Conservation (phyloP, 2,797 vertebrate genomes). For the Darevskia mixta region DNA sequence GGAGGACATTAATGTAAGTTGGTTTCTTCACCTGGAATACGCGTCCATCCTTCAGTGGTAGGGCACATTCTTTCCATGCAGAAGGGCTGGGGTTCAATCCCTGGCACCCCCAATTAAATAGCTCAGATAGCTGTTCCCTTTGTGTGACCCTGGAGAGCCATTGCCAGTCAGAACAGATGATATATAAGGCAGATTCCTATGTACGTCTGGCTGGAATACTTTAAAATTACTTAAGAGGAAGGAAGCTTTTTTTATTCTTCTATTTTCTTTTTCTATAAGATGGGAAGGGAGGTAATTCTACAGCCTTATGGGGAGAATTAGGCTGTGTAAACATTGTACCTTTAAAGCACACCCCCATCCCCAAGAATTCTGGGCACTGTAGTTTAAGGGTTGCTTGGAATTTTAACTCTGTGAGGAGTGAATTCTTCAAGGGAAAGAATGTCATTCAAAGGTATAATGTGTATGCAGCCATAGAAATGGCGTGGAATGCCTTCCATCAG, state of each 20-base stretch:
- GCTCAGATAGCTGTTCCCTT: neutral
- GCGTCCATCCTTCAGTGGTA: neutral
- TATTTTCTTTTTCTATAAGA: neutral
- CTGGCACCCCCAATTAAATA: neutral
- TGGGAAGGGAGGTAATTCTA: slow-evolving; percentile 16
- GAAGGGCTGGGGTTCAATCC: neutral
- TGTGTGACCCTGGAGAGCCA: too few relatives aligned
- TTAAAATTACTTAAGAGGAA: neutral
- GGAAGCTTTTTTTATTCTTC: neutral
- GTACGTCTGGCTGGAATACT: neutral
- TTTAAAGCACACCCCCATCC: too few relatives aligned
- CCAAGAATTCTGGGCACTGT: too few relatives aligned
- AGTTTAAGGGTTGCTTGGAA: too few relatives aligned
- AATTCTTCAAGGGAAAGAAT: too few relatives aligned
- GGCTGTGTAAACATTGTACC: too few relatives aligned
- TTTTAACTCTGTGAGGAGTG: too few relatives aligned
- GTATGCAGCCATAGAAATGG: too few relatives aligned
- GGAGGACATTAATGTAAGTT: slow-evolving; percentile 78
- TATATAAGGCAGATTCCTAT: neutral
- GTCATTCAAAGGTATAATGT: too few relatives aligned
- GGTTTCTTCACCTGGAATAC: neutral
- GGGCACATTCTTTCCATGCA: neutral
- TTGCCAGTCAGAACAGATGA: neutral
- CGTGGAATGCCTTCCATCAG: too few relatives aligned
- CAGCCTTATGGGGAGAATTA: neutral